phyloP scores from a whole-genome alignment of 1,140 invertebrate species.

The Aricia agestis region DNA sequence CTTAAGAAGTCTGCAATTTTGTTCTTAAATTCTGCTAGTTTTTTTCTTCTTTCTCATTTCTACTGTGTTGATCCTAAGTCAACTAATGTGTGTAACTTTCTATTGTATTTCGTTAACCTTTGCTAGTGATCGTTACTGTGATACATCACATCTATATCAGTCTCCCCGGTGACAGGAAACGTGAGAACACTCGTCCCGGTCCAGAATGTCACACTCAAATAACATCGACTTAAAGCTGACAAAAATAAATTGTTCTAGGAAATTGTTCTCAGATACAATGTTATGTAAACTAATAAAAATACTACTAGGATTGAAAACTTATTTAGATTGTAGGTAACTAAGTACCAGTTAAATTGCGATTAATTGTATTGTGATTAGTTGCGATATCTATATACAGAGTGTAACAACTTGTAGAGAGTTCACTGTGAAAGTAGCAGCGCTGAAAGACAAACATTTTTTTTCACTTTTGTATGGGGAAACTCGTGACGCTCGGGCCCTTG shows the following conservation, averaged over 20 bases:
- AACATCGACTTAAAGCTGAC: background rate
- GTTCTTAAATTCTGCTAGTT: too few species aligned
- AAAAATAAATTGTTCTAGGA: background rate
- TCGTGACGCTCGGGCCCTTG: too few species aligned
- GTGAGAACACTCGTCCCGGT: slow-evolving; percentile 2
- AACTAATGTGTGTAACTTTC: background rate
- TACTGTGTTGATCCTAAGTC: too few species aligned
- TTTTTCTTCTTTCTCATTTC: too few species aligned
- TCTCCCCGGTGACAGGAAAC: slow-evolving; percentile 8
- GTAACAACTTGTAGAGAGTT: too few species aligned
- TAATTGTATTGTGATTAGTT: too few species aligned
- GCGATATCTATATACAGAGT: too few species aligned
- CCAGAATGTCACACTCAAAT: slow-evolving; percentile 2
- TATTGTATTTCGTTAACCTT: background rate
- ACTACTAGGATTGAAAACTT: background rate
- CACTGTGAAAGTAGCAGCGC: too few species aligned
- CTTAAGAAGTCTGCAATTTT: too few species aligned
- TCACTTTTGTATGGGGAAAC: too few species aligned
- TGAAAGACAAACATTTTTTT: too few species aligned
- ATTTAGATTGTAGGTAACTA: background rate
- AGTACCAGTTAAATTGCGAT: background rate
- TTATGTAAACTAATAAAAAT: background rate
- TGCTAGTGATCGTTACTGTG: background rate
- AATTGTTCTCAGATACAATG: background rate
- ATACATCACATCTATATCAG: slow-evolving; percentile 11